Evolutionary conservation across 2,888 invertebrate genomes (phyloP).

Genomic region (Pristionchus mayeri): DNA sequence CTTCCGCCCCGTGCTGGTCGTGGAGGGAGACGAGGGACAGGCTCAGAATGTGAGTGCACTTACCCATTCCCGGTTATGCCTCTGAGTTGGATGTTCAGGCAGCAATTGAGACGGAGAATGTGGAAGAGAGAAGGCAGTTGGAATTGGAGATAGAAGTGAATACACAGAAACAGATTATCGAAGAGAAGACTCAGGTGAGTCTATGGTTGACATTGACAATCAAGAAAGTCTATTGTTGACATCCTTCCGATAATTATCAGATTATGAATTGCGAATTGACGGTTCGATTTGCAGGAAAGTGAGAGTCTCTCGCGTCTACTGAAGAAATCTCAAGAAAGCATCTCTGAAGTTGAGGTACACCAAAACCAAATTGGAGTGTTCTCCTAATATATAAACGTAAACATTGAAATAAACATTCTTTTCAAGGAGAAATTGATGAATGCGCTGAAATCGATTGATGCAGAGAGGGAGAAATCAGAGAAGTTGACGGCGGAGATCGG

Average conservation of each 20-base stretch:
- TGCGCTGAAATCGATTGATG: not conserved
- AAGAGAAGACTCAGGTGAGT: conserved; percentile 25
- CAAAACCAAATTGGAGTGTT: no score
- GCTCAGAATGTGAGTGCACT: not conserved
- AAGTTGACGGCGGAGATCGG: not conserved
- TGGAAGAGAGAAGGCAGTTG: not conserved
- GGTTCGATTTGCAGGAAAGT: not conserved
- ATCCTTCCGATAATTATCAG: no score
- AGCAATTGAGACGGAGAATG: not conserved
- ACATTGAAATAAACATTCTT: no score
- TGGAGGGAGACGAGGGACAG: not conserved
- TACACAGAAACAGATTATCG: not conserved
- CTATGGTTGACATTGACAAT: no score
- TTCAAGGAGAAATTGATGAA: not conserved
- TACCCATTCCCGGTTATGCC: no score
- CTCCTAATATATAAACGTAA: no score
- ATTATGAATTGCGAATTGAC: no score
- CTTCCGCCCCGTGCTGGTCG: conserved; percentile 31
- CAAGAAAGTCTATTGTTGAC: no score
- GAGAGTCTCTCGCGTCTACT: not conserved
- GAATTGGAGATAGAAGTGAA: conserved; percentile 15
- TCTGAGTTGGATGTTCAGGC: not conserved
- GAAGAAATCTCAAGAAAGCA: not conserved
- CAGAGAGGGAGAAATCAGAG: not conserved
- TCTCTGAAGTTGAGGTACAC: not conserved